Conservation (phyloP, 1,140 invertebrate genomes). For the Acromyrmex echinatior region DNA sequence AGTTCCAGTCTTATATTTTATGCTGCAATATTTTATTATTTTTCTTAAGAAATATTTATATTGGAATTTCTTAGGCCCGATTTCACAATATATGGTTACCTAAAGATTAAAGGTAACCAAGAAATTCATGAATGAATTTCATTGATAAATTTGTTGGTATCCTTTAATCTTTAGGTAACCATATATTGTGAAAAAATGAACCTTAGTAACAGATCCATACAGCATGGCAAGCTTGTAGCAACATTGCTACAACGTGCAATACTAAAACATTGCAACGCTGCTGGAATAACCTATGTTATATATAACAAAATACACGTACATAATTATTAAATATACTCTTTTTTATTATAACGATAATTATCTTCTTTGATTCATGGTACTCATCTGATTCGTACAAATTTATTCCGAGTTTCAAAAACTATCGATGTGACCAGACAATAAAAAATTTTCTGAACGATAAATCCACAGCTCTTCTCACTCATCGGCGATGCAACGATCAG, state of each 20-base stretch:
- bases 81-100: no score
- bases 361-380: not conserved
- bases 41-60: not conserved
- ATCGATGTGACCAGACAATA: slow-evolving; percentile 52
- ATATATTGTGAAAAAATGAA: no score
- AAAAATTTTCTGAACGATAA: slow-evolving; percentile 59
- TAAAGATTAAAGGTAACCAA: no score
- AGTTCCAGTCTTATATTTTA: not conserved
- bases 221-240: no score
- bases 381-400: slow-evolving; percentile 28
- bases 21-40: no score
- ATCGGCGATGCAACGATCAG: slow-evolving; percentile 39
- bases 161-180: no score
- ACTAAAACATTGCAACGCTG: no score
- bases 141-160: no score
- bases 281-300: not conserved
- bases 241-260: no score
- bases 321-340: slow-evolving; percentile 13
- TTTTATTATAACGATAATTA: not conserved
- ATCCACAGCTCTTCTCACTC: slow-evolving; percentile 38
- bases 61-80: no score
- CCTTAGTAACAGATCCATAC: no score
- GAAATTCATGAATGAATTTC: no score
- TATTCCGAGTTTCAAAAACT: not conserved
- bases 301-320: not conserved